These are phyloP conservation scores for Girardia tigrina DNA, from an alignment of 2,888 invertebrate species.

Conservation along the genomic window DNA sequence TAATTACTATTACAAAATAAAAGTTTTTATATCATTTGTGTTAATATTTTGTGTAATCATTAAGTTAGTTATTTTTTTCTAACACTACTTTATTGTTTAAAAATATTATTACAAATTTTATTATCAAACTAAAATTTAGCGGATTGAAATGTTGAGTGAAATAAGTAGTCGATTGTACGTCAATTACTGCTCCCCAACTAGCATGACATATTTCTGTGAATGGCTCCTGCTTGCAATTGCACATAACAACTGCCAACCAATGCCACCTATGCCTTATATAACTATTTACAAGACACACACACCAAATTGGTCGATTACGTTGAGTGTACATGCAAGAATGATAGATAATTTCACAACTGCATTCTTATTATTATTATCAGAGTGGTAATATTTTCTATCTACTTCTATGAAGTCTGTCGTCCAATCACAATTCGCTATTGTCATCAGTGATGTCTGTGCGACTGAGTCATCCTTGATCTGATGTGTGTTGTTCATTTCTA, in stretches of 20 bases:
- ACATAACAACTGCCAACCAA: not conserved
- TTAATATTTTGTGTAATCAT: too few relatives aligned
- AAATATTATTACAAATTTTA: too few relatives aligned
- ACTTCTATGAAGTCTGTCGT: not conserved
- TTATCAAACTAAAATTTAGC: too few relatives aligned
- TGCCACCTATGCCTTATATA: not conserved
- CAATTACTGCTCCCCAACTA: too few relatives aligned
- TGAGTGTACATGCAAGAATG: not conserved
- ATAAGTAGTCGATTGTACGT: too few relatives aligned
- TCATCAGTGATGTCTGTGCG: constrained; percentile 5
- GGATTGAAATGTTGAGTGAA: too few relatives aligned
- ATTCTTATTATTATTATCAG: too few relatives aligned
- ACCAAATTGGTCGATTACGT: not conserved
- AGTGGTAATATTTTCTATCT: constrained; percentile 23
- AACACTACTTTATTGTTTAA: too few relatives aligned
- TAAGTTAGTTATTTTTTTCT: too few relatives aligned
- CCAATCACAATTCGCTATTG: not conserved
- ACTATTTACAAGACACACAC: not conserved
- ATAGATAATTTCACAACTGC: not conserved
- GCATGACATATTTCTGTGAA: too few relatives aligned
- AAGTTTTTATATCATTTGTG: too few relatives aligned
- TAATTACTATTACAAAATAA: too few relatives aligned
- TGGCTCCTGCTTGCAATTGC: constrained; percentile 11
- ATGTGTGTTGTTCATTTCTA: not conserved
- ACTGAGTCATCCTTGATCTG: constrained; percentile 23